Evolutionary conservation across 2,888 invertebrate species (phyloP).

Genomic region (Leptogaster cylindrica): DNA sequence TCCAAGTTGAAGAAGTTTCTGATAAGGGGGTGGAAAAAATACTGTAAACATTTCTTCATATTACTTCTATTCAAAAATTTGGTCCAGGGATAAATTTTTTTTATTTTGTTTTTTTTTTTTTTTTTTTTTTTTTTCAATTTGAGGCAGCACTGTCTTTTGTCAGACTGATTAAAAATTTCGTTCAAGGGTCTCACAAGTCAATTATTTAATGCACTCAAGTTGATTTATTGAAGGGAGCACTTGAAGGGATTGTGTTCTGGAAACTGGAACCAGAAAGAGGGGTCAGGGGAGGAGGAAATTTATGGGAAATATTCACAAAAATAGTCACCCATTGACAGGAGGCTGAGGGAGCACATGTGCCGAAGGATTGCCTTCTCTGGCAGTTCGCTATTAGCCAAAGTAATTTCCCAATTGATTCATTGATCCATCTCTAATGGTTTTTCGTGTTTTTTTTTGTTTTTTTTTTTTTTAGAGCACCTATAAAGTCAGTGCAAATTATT

Average conservation of each 20-base stretch:
- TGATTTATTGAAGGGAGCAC: conserved; percentile 13
- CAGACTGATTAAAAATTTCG: conserved; percentile 14
- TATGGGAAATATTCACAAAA: conserved; percentile 4
- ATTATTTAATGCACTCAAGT: conserved; percentile 32
- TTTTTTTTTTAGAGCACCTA: not conserved
- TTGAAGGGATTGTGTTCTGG: not conserved
- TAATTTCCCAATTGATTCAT: conserved; percentile 18
- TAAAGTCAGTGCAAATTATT: too few relatives aligned
- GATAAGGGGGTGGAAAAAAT: conserved; percentile 1
- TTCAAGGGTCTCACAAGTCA: conserved; percentile 20
- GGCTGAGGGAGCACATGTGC: not conserved
- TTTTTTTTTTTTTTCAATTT: not conserved
- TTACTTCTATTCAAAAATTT: too few relatives aligned
- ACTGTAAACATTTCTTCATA: not conserved
- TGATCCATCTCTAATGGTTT: not conserved
- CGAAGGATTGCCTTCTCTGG: conserved; percentile 14
- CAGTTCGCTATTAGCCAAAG: too few relatives aligned
- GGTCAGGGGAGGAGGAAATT: not conserved
- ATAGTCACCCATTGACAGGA: not conserved
- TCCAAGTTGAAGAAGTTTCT: conserved; percentile 12
- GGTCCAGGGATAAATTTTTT: too few relatives aligned
- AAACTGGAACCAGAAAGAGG: not conserved
- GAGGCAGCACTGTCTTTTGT: conserved; percentile 1
- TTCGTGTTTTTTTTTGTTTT: not conserved
- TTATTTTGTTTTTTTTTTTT: too few relatives aligned